These are phyloP conservation scores for Buceros bicornis DNA, from an alignment of 2,797 vertebrate species.

Conservation along the genomic window DNA sequence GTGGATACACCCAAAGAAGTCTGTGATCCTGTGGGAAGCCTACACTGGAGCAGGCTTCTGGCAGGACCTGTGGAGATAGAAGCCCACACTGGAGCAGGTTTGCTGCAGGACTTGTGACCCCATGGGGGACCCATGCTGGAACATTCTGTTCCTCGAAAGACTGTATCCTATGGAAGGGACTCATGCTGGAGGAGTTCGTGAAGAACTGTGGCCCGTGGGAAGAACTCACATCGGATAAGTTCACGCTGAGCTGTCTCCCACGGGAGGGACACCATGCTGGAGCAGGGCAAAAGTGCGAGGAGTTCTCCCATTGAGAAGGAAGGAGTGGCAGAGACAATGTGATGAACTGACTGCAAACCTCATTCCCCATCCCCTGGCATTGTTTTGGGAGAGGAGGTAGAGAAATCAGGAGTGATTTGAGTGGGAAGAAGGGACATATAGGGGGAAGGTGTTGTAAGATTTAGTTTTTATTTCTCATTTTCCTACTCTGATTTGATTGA, in stretches of 20 bases:
- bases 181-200: too few relatives aligned
- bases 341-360: not conserved
- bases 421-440: rapidly evolving
- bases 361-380: not conserved
- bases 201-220: not conserved
- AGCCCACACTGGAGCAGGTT: too few relatives aligned
- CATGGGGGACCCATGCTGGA: too few relatives aligned
- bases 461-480: not conserved
- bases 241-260: rapidly evolving
- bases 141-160: too few relatives aligned
- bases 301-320: not conserved
- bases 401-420: not conserved
- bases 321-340: not conserved
- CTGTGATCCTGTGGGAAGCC: rapidly evolving
- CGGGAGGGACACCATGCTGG: rapidly evolving
- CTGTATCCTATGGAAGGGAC: too few relatives aligned
- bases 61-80: not conserved
- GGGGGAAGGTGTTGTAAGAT: too few relatives aligned
- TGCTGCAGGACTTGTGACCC: not conserved
- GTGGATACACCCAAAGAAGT: too few relatives aligned
- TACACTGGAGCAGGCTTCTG: too few relatives aligned
- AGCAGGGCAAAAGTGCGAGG: not conserved
- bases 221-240: not conserved
- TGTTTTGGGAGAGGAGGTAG: not conserved
- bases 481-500: not conserved